phyloP scores from a whole-genome alignment of 2,797 vertebrate species.

The Crax fasciolata region DNA sequence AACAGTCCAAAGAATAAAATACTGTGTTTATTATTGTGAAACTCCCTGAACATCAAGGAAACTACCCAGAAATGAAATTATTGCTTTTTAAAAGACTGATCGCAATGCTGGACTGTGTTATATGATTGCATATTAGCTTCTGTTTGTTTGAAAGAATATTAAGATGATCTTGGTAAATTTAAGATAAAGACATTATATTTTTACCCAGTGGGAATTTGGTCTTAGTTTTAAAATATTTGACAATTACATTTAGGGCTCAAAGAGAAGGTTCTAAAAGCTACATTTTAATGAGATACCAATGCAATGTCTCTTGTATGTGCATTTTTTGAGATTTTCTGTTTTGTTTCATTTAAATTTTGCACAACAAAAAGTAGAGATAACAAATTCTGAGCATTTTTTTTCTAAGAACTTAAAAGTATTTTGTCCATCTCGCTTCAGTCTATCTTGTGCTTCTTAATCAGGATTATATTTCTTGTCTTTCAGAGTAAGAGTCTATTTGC shows the following conservation, averaged over 20 bases:
- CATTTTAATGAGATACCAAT: not conserved
- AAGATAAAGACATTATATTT: not conserved
- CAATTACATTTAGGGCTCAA: not conserved
- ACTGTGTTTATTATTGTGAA: not conserved
- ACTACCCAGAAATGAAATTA: not conserved
- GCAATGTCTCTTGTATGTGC: not conserved
- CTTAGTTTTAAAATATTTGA: not conserved
- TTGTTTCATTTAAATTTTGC: not conserved
- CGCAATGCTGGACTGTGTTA: not conserved
- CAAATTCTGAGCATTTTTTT: constrained; percentile 3
- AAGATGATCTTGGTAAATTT: not conserved
- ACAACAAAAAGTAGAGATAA: not conserved
- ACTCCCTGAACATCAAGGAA: not conserved
- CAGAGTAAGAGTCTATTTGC: not conserved
- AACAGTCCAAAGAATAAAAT: not conserved
- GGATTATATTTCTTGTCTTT: constrained; percentile 19
- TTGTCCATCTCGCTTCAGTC: not conserved
- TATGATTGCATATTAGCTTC: not conserved
- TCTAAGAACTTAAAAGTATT: not conserved
- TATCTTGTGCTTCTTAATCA: constrained; percentile 2
- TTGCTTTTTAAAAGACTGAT: not conserved
- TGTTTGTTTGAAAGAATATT: not conserved
- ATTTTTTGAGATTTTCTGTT: not conserved
- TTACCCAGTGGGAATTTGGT: not conserved
- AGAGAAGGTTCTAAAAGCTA: not conserved